Base-by-base conservation (phyloP, 2,888 invertebrate species). In the Iphiclides podalirius region DNA sequence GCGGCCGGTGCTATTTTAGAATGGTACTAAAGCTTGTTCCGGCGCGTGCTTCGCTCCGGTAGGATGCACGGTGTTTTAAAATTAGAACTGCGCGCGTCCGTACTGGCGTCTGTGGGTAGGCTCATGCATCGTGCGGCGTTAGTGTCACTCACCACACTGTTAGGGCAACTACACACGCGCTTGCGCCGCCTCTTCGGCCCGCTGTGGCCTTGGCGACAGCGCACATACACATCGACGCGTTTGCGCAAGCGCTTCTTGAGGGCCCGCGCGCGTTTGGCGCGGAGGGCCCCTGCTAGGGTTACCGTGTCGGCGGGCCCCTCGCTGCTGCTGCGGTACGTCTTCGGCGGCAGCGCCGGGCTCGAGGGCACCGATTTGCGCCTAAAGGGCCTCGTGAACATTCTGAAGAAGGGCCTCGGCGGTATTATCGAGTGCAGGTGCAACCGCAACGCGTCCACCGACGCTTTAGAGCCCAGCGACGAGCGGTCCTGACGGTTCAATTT, bases 311-410 rank as follows among this genome's bases (percentile, higher is more conserved):
- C 60, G 9, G 89, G 89, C 52, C 88, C 89, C 54, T 89, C 89
- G 69, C 89, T 89, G 75, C 87, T 86, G 62, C 89, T 84, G 41
- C 89, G 63, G 61, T 72, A 82, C 2, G 81, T 82, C 67, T 91
- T 89, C 38, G 91, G 90, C 2, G 92, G 91, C 45, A 91, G 82
- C 35, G 92, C 90, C 1, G 92, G 92, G 57, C 92, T 92, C 52
- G 91, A 90, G 4, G 92, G 92, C 16, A 90, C 92, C 28, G 93
- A 92, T 79, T 93, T 93, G 78, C 93, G 91, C 57, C 92, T 87
- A 75, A 93, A 93, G 33, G 93, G 93, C 64, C 92, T 90, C 58
- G 91, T 88, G 62, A 93, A 89, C 68, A 93, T 82, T 75, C 90
- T 91, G 74, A 92, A 92, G 79, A 93, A 89, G 61, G 90, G 90